Conservation (phyloP, 2,797 vertebrate species). For the Microchirus variegatus region DNA sequence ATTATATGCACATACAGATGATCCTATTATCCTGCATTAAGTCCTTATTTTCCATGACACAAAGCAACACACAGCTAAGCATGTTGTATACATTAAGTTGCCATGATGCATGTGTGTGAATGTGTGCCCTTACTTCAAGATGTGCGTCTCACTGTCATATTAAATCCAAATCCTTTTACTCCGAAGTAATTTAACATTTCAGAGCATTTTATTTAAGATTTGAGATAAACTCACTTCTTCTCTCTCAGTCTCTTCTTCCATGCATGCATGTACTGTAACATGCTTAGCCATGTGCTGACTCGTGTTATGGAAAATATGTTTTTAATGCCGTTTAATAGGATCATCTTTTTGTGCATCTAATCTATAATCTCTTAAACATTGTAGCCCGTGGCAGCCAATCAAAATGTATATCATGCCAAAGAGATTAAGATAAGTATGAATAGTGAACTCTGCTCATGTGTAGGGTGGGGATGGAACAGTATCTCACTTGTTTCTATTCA, state of each 20-base stretch:
- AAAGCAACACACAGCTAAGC: slow-evolving; percentile 43
- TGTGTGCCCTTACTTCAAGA: slow-evolving; percentile 1
- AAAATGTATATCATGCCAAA: slow-evolving; percentile 48
- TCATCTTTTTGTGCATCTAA: slow-evolving; percentile 58
- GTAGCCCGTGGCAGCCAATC: slow-evolving; percentile 59
- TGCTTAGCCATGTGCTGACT: slow-evolving; percentile 48
- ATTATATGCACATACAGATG: slow-evolving; percentile 51
- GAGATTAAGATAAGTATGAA: slow-evolving; percentile 62
- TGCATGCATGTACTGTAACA: slow-evolving; percentile 24
- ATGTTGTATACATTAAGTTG: slow-evolving; percentile 44
- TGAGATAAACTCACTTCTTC: neutral
- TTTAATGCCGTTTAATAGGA: slow-evolving; percentile 65
- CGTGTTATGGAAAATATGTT: slow-evolving; percentile 44
- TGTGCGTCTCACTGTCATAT: neutral
- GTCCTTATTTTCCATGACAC: slow-evolving; percentile 51
- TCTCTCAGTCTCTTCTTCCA: slow-evolving; percentile 4
- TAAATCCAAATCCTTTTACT: neutral
- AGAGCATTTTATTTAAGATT: neutral
- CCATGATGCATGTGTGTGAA: slow-evolving; percentile 8
- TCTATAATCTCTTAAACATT: slow-evolving; percentile 63
- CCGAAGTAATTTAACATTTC: neutral
- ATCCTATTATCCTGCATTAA: slow-evolving; percentile 60
- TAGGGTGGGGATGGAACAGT: slow-evolving; percentile 3
- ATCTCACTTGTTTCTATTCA: slow-evolving; percentile 1
- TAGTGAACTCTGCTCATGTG: slow-evolving; percentile 20